Evolutionary conservation across 2,797 vertebrate genomes (phyloP), one percentile per base, ranked within the genome.

Genomic region (Eurystomus glaucurus): DNA sequence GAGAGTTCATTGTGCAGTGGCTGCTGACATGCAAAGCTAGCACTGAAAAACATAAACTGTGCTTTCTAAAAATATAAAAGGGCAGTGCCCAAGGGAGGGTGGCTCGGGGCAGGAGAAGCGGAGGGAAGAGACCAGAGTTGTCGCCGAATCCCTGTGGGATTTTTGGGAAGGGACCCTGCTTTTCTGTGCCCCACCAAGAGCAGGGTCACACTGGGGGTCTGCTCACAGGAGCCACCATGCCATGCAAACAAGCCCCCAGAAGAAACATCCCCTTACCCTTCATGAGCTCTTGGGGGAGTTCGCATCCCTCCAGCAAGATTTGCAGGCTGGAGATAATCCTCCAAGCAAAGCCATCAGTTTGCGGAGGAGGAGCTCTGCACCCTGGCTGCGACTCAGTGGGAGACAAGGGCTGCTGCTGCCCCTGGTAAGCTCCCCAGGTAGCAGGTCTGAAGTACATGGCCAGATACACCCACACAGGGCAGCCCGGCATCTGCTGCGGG

Each of bases 41-140:
- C 1, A 0, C 31, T 80, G 86, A 87, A 76, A 90, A 92, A 78
- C 48, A 88, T 37, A 50, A 81, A 79, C 65, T 14, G 9, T 35
- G 79, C 65, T 65, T 77, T 83, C 93, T 91, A 84, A 94, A 95
- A 94, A 81, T 72, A 82, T 33, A 71, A 77, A 52, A 77, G 33
- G 70, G 39, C 41, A 23, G 57, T 6, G 41, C 61, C 41, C 2
- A 2, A 26, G 79, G 65, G 85, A 93, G 41, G 26, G 75, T 2
- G 2, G 68, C 68, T 79, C 14, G 1, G 66, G 57, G 69, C 6
- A 3, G 70, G 35, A 68, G 41, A 69, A 78, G 70, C 33, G 33
- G 50, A 64, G 37, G 37, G 45, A 88, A 82, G 58, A 82, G 65
- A 33, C n/a, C 13, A 2, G 15, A 6, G 4, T 23, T 28, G 41